Percentiles rank a stretch among this genome's conserved stretches.
Conservation (phyloP, 2,797 vertebrate species). For the Melanotaenia pygmaea region DNA sequence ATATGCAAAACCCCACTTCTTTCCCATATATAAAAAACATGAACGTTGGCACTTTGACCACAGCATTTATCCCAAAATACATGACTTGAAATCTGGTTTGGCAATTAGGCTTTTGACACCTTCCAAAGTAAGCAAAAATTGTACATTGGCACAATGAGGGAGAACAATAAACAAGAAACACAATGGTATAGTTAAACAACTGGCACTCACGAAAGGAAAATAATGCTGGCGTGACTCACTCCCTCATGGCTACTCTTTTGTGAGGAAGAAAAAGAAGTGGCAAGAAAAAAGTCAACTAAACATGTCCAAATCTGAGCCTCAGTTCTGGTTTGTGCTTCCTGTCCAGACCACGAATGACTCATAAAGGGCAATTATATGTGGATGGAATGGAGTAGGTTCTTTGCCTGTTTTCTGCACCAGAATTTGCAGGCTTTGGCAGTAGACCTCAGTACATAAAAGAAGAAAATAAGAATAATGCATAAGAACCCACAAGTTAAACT, state of each 20-base stretch:
- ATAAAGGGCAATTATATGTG: conserved; percentile 55
- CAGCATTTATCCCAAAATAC: conserved; percentile 19
- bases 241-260: conserved; percentile 49
- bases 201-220: conserved; percentile 64
- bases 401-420: conserved; percentile 20
- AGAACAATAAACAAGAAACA: conserved; percentile 72
- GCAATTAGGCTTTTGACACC: conserved; percentile 57
- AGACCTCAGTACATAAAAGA: background rate
- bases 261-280: conserved; percentile 59
- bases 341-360: conserved; percentile 68
- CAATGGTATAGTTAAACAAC: conserved; percentile 63
- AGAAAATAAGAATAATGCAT: conserved; percentile 15
- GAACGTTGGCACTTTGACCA: conserved; percentile 3
- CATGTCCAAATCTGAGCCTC: conserved; percentile 54
- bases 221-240: conserved; percentile 66
- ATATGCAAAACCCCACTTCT: conserved; percentile 24
- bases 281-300: conserved; percentile 15
- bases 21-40: conserved; percentile 34
- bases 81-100: conserved; percentile 35
- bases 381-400: conserved; percentile 28
- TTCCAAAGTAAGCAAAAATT: conserved; percentile 56
- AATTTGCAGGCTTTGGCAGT: conserved; percentile 23
- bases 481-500: conserved; percentile 6
- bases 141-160: conserved; percentile 27
- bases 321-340: conserved; percentile 64